These are phyloP conservation scores for Meandrusa payeni DNA, from an alignment of 2,888 invertebrate species.

Conservation along the genomic window DNA sequence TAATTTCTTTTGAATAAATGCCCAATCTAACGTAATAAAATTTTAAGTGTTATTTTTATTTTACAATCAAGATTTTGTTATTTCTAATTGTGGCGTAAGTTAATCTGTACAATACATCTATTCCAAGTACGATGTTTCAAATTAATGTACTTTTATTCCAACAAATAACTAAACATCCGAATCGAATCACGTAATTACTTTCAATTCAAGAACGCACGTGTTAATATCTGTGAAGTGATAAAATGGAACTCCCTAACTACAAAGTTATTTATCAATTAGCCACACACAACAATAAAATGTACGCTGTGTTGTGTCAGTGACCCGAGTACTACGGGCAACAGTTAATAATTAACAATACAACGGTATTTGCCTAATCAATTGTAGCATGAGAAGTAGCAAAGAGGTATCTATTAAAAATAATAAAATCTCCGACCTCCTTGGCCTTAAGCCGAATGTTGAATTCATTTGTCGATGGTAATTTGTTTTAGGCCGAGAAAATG, in stretches of 20 bases:
- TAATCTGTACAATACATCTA: too few species aligned
- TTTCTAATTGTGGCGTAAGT: too few species aligned
- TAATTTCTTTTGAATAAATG: too few species aligned
- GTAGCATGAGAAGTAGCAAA: conserved; percentile 38
- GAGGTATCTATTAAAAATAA: conserved; percentile 28
- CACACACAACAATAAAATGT: conserved; percentile 49
- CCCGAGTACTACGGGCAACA: conserved; percentile 59
- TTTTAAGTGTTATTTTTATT: too few species aligned
- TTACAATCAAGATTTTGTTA: too few species aligned
- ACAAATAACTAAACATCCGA: conserved; percentile 16
- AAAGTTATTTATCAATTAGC: conserved; percentile 40
- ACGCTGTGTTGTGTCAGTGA: conserved; percentile 47
- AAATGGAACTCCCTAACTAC: conserved; percentile 22
- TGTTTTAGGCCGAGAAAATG: conserved; percentile 10
- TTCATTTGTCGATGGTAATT: conserved; percentile 10
- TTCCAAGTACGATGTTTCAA: too few species aligned
- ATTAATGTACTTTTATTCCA: conserved; percentile 7
- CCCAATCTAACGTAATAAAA: too few species aligned
- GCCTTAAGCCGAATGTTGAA: conserved; percentile 5
- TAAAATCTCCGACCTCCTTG: conserved; percentile 17
- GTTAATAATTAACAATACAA: conserved; percentile 69
- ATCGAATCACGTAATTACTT: conserved; percentile 22
- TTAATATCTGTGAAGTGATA: conserved; percentile 33
- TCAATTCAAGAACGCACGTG: conserved; percentile 27
- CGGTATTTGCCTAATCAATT: conserved; percentile 49